Evolutionary conservation across 2,888 invertebrate species (phyloP).

Genomic region (Galeopsomyia nigrocyanea): DNA sequence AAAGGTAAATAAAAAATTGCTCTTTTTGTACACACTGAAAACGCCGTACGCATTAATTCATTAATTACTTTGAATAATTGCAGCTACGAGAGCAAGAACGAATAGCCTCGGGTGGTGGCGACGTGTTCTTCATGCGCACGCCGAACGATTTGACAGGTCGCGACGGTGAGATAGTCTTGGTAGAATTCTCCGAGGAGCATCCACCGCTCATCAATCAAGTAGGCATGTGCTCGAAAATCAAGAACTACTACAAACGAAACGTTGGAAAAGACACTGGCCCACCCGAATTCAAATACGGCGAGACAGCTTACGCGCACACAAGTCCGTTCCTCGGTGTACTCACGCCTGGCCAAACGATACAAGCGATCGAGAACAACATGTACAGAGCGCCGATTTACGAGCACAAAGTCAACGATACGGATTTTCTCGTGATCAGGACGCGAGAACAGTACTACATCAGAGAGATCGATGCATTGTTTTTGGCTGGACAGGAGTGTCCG

Average conservation of each 20-base stretch:
- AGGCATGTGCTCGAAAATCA: constrained; percentile 98
- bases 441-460: constrained; percentile 91
- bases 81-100: constrained; percentile 93
- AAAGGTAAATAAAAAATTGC: constrained; percentile 71
- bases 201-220: constrained; percentile 96
- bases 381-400: constrained; percentile 96
- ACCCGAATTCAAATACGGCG: constrained; percentile 88
- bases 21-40: no score
- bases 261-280: constrained; percentile 92
- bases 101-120: constrained; percentile 96
- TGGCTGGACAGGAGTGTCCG: constrained; percentile 96
- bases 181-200: constrained; percentile 98
- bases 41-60: no score
- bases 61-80: constrained; percentile 4
- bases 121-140: constrained; percentile 99
- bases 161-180: constrained; percentile 90
- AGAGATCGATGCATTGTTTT: constrained; percentile 89
- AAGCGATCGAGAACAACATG: constrained; percentile 97
- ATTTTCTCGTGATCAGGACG: constrained; percentile 95
- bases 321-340: constrained; percentile 97
- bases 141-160: constrained; percentile 93
- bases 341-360: constrained; percentile 93
- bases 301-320: constrained; percentile 96
- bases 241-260: constrained; percentile 98
- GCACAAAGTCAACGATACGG: constrained; percentile 81